These are phyloP conservation scores for Solenodon paradoxus DNA, from an alignment of 2,113 vertebrate species.

Conservation along the genomic window DNA sequence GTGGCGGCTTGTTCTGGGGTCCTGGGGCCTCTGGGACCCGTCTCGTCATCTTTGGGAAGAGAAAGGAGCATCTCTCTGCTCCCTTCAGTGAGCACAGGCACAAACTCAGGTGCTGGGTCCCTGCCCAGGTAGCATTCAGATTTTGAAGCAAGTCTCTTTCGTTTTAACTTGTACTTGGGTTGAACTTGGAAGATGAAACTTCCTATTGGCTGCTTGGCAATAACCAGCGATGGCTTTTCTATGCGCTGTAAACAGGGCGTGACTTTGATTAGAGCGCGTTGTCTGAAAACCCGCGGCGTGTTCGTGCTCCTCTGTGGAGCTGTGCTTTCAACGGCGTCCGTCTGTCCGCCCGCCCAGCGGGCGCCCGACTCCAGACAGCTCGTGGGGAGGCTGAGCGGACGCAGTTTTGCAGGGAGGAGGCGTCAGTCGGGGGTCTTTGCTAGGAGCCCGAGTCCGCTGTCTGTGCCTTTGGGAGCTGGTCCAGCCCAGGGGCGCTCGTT, in stretches of 20 bases:
- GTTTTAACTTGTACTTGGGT: not conserved
- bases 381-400: too few relatives aligned
- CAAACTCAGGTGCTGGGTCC: not conserved
- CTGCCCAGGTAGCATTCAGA: not conserved
- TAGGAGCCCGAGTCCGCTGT: too few relatives aligned
- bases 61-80: not conserved
- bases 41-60: not conserved
- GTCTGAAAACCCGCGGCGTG: not conserved
- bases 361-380: too few relatives aligned
- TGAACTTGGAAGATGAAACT: not conserved
- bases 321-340: not conserved
- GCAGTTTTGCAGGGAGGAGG: too few relatives aligned
- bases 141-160: not conserved
- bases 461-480: too few relatives aligned
- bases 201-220: too few relatives aligned
- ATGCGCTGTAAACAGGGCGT: not conserved
- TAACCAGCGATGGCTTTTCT: too few relatives aligned
- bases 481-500: too few relatives aligned
- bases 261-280: not conserved
- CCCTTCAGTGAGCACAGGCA: not conserved
- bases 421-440: too few relatives aligned
- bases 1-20: not conserved
- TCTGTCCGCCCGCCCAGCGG: too few relatives aligned
- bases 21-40: not conserved
- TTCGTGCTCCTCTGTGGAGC: not conserved